A percentile compares a stretch with the other conserved stretches of the same genome.
These are phyloP conservation scores for Oscheius sp. DNA, from an alignment of 1,140 invertebrate species.

Conservation along the genomic window DNA sequence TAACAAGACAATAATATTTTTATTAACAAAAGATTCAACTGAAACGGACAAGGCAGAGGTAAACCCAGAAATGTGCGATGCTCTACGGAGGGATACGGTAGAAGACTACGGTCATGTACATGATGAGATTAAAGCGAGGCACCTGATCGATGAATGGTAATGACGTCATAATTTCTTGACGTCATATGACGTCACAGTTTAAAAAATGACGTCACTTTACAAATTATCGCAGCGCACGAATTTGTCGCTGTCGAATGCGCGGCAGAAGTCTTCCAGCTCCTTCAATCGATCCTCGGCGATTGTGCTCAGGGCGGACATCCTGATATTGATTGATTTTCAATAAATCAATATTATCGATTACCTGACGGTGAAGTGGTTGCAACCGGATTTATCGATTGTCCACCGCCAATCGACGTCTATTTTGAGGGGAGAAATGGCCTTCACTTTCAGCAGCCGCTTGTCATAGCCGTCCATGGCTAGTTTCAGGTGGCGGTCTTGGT, in stretches of 20 bases:
- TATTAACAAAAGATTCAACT: no score
- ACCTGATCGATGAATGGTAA: no score
- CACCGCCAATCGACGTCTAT: slow-evolving; percentile 38
- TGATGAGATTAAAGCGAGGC: no score
- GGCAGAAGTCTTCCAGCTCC: slow-evolving; percentile 27
- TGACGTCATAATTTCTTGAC: no score
- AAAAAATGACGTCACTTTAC: no score
- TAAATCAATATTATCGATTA: neutral
- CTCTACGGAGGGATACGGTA: no score
- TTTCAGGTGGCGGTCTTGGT: neutral
- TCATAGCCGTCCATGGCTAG: slow-evolving; percentile 25
- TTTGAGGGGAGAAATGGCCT: slow-evolving; percentile 27
- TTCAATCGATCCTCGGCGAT: slow-evolving; percentile 2
- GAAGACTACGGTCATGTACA: no score
- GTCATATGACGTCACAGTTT: no score
- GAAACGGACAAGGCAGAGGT: no score
- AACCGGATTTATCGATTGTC: slow-evolving; percentile 17
- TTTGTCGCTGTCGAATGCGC: slow-evolving; percentile 21
- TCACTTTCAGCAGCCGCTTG: neutral
- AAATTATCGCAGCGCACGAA: slow-evolving; percentile 30
- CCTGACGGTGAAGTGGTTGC: slow-evolving; percentile 31
- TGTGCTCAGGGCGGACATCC: slow-evolving; percentile 31
- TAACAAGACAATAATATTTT: no score
- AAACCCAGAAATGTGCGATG: no score
- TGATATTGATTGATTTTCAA: neutral